A percentile compares a stretch with the other conserved stretches of the same genome.
Conservation (phyloP, 2,113 vertebrate species). For the Triplophysa siluroides region DNA sequence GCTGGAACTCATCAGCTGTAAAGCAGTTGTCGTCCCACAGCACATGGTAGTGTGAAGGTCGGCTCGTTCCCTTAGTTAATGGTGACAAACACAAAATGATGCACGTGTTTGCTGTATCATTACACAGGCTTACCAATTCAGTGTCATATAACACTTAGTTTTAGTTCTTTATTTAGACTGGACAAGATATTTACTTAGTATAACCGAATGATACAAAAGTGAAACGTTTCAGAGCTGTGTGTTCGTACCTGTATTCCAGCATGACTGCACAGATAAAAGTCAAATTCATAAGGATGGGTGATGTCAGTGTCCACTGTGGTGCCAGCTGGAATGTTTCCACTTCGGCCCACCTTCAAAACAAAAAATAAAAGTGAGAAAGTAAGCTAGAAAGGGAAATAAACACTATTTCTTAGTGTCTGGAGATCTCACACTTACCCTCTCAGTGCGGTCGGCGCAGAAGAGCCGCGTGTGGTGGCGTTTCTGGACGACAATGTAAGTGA, state of each 20-base stretch:
- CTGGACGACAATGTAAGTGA: conserved; percentile 96
- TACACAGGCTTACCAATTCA: background rate
- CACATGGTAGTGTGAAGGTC: conserved; percentile 95
- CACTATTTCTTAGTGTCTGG: background rate
- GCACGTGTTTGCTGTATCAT: too few relatives aligned
- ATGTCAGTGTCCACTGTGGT: conserved; percentile 98
- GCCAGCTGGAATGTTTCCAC: conserved; percentile 96
- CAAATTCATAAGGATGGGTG: conserved; percentile 96
- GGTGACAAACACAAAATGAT: too few relatives aligned
- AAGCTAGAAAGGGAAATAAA: background rate
- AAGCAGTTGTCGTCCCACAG: conserved; percentile 98
- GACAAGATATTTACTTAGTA: too few relatives aligned
- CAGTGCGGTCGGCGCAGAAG: conserved; percentile 94
- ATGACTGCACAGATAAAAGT: conserved; percentile 99
- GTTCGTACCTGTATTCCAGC: conserved; percentile 92
- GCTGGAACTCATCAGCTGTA: conserved; percentile 95
- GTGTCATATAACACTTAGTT: background rate
- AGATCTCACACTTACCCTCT: conserved; percentile 80
- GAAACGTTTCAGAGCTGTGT: background rate
- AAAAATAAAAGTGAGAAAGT: background rate
- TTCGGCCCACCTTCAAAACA: conserved; percentile 85
- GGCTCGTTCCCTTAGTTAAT: conserved; percentile 87
- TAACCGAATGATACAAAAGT: too few relatives aligned
- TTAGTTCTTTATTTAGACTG: too few relatives aligned
- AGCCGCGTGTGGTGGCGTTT: conserved; percentile 94